phyloP scores from a whole-genome alignment of 2,888 invertebrate genomes.

The Apodemia zela region DNA sequence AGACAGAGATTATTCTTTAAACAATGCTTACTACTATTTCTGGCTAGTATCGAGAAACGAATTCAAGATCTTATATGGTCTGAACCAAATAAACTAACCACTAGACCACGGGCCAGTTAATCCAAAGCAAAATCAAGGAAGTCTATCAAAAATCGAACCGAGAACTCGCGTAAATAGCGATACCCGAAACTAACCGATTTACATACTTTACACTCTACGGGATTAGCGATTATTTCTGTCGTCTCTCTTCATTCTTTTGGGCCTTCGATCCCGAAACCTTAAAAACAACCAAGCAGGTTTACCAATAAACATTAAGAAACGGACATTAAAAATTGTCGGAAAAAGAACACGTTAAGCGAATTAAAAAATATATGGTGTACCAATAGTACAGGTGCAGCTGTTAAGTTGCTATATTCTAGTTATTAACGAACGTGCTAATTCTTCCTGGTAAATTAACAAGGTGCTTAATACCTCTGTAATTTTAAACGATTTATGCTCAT shows the following conservation, averaged over 20 bases:
- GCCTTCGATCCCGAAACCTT: no score
- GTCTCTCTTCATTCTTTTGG: no score
- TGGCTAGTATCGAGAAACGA: background rate
- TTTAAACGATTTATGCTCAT: conserved; percentile 26
- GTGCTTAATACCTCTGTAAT: conserved; percentile 22
- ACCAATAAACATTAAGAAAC: background rate
- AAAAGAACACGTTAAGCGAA: background rate
- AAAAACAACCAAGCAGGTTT: background rate
- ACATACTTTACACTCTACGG: no score
- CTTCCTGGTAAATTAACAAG: conserved; percentile 21
- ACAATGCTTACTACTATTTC: no score
- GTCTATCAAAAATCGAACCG: no score
- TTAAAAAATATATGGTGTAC: background rate
- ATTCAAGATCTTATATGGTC: background rate
- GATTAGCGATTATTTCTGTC: no score
- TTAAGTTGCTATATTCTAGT: background rate
- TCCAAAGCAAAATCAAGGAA: no score
- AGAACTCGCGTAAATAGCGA: no score
- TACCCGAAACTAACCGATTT: no score
- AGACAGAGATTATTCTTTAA: no score
- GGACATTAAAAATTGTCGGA: background rate
- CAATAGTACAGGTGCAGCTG: background rate
- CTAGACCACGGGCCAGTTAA: no score
- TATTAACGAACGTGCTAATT: conserved; percentile 17
- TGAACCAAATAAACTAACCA: no score